phyloP scores from a whole-genome alignment of 2,113 vertebrate genomes.

The Austrofundulus limnaeus region DNA sequence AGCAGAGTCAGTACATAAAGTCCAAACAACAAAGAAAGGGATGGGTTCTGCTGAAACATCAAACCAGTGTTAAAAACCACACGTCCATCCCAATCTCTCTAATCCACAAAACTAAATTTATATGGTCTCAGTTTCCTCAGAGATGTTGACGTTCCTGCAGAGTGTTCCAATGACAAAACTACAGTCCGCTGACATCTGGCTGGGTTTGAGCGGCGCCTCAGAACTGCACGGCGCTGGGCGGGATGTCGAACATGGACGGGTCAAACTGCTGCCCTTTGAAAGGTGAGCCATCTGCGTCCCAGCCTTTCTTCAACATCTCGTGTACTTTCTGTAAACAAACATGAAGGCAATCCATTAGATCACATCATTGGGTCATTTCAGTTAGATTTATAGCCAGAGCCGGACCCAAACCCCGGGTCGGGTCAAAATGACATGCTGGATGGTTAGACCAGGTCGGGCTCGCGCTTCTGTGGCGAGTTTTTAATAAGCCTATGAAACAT shows the following conservation, averaged over 20 bases:
- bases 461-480: too few species aligned
- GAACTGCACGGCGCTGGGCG: conserved; percentile 92
- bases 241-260: conserved; percentile 96
- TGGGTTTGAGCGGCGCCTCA: conserved; percentile 62
- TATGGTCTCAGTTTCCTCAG: neutral
- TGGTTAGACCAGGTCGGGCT: too few species aligned
- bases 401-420: too few species aligned
- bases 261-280: conserved; percentile 95
- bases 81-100: neutral
- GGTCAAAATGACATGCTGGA: too few species aligned
- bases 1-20: conserved; percentile 28
- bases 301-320: conserved; percentile 98
- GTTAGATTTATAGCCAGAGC: too few species aligned
- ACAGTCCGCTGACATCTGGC: conserved; percentile 8
- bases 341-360: neutral
- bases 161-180: neutral
- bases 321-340: conserved; percentile 88
- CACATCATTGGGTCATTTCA: too few species aligned
- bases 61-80: neutral
- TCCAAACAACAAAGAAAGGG: conserved; percentile 10
- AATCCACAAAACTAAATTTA: neutral
- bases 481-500: too few species aligned
- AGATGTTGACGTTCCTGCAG: neutral
- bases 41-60: conserved; percentile 9
- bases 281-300: conserved; percentile 95